Percentiles rank a stretch among this genome's conserved stretches.
Conservation (phyloP, 1,140 invertebrate species). For the Gryllus bimaculatus region DNA sequence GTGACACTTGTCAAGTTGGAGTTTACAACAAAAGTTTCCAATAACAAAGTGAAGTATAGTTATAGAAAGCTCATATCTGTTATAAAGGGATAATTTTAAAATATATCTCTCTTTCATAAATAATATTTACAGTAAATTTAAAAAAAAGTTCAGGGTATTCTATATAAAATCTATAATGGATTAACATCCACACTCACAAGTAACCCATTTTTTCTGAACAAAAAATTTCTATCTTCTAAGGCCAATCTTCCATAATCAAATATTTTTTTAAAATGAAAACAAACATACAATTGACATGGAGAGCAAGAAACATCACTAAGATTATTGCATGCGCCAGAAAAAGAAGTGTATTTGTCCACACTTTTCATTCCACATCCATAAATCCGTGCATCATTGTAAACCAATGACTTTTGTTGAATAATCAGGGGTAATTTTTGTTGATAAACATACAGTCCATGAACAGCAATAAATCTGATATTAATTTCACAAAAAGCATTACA, state of each 20-base stretch:
- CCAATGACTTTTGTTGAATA: no score
- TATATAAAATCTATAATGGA: not conserved
- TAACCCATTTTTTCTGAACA: not conserved
- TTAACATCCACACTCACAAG: not conserved
- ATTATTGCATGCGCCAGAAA: no score
- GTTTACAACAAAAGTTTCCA: no score
- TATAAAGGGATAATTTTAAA: slow-evolving; percentile 1
- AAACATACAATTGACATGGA: not conserved
- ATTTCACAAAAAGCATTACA: no score
- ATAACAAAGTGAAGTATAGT: no score
- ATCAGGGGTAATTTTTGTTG: no score
- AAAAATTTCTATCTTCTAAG: not conserved
- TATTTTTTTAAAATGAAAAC: not conserved
- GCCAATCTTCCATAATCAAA: not conserved
- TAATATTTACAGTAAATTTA: not conserved
- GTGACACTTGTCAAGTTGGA: no score
- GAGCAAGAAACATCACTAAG: not conserved
- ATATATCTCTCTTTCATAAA: not conserved
- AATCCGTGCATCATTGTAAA: no score
- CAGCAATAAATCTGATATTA: no score
- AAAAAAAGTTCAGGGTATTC: not conserved
- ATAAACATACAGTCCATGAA: no score
- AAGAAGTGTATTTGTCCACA: no score
- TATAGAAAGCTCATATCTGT: not conserved
- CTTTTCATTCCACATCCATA: no score